These are phyloP conservation scores for Amblyjoppa proteus DNA, from an alignment of 2,888 invertebrate species.

Conservation along the genomic window DNA sequence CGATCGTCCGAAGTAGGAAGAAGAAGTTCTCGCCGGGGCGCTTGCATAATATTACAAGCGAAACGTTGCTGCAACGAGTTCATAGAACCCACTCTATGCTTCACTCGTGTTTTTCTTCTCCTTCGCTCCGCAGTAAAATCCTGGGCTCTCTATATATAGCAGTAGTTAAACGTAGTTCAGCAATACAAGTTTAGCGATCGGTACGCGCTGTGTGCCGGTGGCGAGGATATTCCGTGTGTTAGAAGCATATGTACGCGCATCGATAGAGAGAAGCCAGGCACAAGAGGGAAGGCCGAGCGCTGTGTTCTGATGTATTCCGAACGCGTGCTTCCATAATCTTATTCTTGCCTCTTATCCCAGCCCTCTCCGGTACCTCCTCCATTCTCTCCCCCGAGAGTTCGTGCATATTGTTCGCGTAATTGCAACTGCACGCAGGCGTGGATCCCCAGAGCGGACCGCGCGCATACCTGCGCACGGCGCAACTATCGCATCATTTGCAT, in stretches of 20 bases:
- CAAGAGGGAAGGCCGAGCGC: constrained; percentile 3
- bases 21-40: constrained; percentile 23
- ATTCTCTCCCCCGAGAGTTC: constrained; percentile 37
- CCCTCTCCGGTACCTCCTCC: constrained; percentile 22
- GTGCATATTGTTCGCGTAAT: constrained; percentile 59
- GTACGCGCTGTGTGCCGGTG: neutral
- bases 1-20: constrained; percentile 2
- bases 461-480: neutral
- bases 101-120: constrained; percentile 28
- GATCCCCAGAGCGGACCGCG: constrained; percentile 20
- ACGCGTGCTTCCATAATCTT: constrained; percentile 49
- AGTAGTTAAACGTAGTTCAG: constrained; percentile 18
- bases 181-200: constrained; percentile 27
- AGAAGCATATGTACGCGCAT: neutral
- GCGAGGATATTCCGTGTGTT: neutral
- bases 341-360: constrained; percentile 39
- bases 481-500: constrained; percentile 39
- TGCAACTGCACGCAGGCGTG: constrained; percentile 56
- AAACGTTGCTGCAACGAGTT: constrained; percentile 45
- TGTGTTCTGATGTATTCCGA: constrained; percentile 41
- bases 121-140: neutral
- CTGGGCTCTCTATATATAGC: constrained; percentile 7
- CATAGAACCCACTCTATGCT: constrained; percentile 36
- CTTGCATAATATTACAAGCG: constrained; percentile 39
- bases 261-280: constrained; percentile 28